These are phyloP conservation scores for Phortica variegata DNA, from an alignment of 1,140 invertebrate genomes.

Conservation along the genomic window DNA sequence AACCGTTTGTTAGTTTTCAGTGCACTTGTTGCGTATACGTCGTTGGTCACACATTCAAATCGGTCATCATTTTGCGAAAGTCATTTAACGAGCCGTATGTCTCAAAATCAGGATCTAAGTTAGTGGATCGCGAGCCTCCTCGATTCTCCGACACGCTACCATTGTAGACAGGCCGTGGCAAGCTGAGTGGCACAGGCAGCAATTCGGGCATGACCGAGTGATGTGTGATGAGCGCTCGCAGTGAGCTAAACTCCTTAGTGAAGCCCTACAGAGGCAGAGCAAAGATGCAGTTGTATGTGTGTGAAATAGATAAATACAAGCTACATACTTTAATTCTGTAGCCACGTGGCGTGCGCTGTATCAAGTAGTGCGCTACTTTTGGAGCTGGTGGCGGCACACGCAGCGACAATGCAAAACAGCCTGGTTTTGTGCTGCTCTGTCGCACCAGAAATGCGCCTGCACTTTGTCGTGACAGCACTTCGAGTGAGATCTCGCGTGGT, in stretches of 20 bases:
- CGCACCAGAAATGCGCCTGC: constrained; percentile 94
- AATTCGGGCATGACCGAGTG: constrained; percentile 95
- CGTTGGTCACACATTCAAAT: constrained; percentile 65
- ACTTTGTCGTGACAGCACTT: constrained; percentile 86
- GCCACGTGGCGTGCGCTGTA: constrained; percentile 84
- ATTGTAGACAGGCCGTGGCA: constrained; percentile 73
- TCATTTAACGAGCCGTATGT: constrained; percentile 78
- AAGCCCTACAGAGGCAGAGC: constrained; percentile 75
- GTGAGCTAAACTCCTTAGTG: constrained; percentile 90
- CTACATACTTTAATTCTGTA: constrained; percentile 90
- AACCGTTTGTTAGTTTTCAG: too few relatives aligned
- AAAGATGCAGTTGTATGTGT: background rate
- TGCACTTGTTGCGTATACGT: too few relatives aligned
- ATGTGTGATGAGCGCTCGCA: constrained; percentile 89
- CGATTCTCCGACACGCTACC: constrained; percentile 56
- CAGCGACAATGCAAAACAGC: constrained; percentile 93
- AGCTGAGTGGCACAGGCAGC: constrained; percentile 84
- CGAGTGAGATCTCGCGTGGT: constrained; percentile 89
- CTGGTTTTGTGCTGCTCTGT: constrained; percentile 89
- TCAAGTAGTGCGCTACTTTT: constrained; percentile 92
- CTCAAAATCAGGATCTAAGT: constrained; percentile 65
- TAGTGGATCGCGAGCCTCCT: constrained; percentile 1
- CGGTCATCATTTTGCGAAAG: constrained; percentile 81
- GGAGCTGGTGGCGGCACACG: constrained; percentile 92
- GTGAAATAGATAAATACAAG: background rate